Conservation (phyloP, 2,888 invertebrate species). For the Siphlonurus alternatus region DNA sequence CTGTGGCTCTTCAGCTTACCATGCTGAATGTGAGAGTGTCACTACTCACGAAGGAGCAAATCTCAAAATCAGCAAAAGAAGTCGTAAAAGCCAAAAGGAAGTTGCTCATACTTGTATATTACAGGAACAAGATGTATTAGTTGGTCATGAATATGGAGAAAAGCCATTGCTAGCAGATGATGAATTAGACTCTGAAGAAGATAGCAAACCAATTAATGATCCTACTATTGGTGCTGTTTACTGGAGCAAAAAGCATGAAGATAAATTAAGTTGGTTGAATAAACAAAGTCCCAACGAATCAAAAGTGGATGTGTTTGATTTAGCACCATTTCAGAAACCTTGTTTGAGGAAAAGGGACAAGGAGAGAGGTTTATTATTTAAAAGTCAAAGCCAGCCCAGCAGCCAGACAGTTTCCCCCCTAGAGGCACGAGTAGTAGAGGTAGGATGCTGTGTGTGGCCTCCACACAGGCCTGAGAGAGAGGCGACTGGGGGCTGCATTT, state of each 20-base stretch:
- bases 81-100: slow-evolving; percentile 7
- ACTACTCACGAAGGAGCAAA: slow-evolving; percentile 18
- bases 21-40: slow-evolving; percentile 54
- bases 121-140: slow-evolving; percentile 35
- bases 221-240: background rate
- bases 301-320: slow-evolving; percentile 42
- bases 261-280: background rate
- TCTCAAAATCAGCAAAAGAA: slow-evolving; percentile 7
- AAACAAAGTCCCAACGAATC: background rate
- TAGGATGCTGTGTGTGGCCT: no score
- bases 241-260: slow-evolving; percentile 11
- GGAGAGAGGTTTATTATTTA: slow-evolving; percentile 6
- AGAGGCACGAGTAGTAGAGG: slow-evolving; percentile 8
- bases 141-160: slow-evolving; percentile 59
- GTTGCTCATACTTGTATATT: slow-evolving; percentile 38
- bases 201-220: slow-evolving; percentile 12
- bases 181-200: slow-evolving; percentile 46
- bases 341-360: background rate
- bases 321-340: slow-evolving; percentile 41
- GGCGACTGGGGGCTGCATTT: no score
- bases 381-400: slow-evolving; percentile 12
- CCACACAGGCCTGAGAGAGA: no score
- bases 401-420: slow-evolving; percentile 14
- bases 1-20: slow-evolving; percentile 43
- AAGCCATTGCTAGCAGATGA: slow-evolving; percentile 58